Base-by-base conservation (phyloP, 2,888 invertebrate genomes). In the Phaonia tiefii region DNA sequence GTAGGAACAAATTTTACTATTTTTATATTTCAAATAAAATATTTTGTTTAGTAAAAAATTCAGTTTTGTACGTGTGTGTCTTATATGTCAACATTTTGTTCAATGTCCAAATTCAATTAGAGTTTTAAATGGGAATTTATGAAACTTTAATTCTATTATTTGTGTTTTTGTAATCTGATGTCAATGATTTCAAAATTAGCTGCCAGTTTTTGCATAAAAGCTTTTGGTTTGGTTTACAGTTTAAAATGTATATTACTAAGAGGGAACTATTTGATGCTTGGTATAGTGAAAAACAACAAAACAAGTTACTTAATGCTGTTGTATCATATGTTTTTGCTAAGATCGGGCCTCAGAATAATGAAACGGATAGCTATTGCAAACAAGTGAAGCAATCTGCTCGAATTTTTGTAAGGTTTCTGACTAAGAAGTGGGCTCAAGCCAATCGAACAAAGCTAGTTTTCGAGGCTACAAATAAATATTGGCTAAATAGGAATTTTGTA, bases 31-130 rank as follows among this genome's bases (percentile, higher is more conserved):
- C 22, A 20, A 2, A 54, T 54, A 54, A 54, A 54, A 54, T 54
- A 2, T 54, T 54, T 54, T 54, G 54, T 22, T 54, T 54, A 22
- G 25, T 22, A 54, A 20, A 51, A 54, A 54, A 22, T 54, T 3
- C 20, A 54, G 54, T 54, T 54, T 54, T 54, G 22, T 22, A 54
- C 22, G 22, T 54, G 25, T 54, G 54, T 54, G 49, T 66, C 46
- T 67, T 51, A 67, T 67, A 67, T 67, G 67, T 51, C 25, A 67
- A 51, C 51, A 67, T 67, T 67, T 67, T 66, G 51, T 67, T 51
- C 54, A 54, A 69, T 51, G 51, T 69, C 54, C 39, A 54, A 54
- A 51, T 69, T 69, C 39, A 46, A 46, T 46, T 44, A 11, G 44
- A 10, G n/a, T 66, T 66, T 66, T 46, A 66, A 66, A 66, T 67